Evolutionary conservation across 2,888 invertebrate genomes (phyloP), one percentile per base, ranked within the genome.

Genomic region (Oxyteleia sp.): DNA sequence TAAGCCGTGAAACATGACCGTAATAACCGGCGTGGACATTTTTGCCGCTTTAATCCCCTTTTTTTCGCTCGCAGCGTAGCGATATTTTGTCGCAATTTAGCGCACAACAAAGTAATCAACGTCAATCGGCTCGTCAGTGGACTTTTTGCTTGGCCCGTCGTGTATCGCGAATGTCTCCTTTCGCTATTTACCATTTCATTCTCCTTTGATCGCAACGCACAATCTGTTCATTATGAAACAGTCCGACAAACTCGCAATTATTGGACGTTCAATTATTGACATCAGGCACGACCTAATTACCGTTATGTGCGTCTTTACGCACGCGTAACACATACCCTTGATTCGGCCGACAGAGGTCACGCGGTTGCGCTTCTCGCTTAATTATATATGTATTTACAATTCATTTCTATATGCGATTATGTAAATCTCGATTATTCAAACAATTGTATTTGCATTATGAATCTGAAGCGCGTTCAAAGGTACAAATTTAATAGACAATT

Each of bases 281-380:
- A 75, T 75, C 49, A 64, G 43, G 35, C 55, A 45, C 69, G 71
- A 80, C 79, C 79, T 79, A 83, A 83, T 83, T 83, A 83, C 35
- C 41, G 55, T 57, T 59, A 57, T 64, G 55, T 16, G 69, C 66
- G 41, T 79, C 79, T 75, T 84, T 49, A 80, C 84, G 71, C 75
- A 69, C 29, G 74, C 74, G 74, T 79, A 57, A 72, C 45, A 0
- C 41, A 53, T 55, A 41, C 53, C 43, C 15, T 41, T 55, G 55
- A 55, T 68, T 68, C 55, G 55, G 26, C 2, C 45, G 18, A 55
- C 47, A 20, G 66, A 64, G 57, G 57, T 61, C 57, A 11, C 23
- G 13, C 16, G 51, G 55, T 38, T 41, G 41, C 41, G 23, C 55
- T 63, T 69, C 26, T 26, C 29, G 51, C 26, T 16, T 63, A 53